Evolutionary conservation across 2,797 vertebrate species (phyloP).

Genomic region (Chrysolophus pictus): DNA sequence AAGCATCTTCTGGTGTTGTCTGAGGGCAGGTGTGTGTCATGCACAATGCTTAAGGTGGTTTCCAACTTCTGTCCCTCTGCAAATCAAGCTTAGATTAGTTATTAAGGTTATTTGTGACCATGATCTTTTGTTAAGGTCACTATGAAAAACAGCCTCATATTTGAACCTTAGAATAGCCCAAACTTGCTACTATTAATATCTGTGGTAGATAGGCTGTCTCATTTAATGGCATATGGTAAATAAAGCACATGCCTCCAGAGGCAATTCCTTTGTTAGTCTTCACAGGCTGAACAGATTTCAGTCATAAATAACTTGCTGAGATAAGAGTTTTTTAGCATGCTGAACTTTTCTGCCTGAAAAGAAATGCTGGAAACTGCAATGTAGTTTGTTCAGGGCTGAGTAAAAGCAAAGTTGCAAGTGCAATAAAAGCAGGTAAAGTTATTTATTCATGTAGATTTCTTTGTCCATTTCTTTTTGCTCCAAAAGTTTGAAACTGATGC

Average conservation of each 20-base stretch:
- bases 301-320: constrained; percentile 48
- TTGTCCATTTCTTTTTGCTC: background rate
- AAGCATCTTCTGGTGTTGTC: background rate
- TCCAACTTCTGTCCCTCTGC: background rate
- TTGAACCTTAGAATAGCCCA: constrained; percentile 52
- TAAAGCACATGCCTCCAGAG: constrained; percentile 51
- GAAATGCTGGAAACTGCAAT: background rate
- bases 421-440: background rate
- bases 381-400: constrained; percentile 3
- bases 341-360: constrained; percentile 29
- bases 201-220: constrained; percentile 49
- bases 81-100: background rate
- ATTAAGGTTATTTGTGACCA: background rate
- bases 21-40: accelerated
- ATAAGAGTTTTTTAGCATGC: background rate
- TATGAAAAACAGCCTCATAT: constrained; percentile 2
- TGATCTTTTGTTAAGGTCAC: constrained; percentile 15
- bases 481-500: background rate
- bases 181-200: constrained; percentile 34
- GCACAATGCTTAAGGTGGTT: background rate
- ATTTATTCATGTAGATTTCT: background rate
- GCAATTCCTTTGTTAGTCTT: constrained; percentile 57
- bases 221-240: constrained; percentile 32
- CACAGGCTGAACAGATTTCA: constrained; percentile 56
- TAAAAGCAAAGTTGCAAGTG: background rate